Conservation (phyloP, 2,113 vertebrate species). For the Numenius arquata region DNA sequence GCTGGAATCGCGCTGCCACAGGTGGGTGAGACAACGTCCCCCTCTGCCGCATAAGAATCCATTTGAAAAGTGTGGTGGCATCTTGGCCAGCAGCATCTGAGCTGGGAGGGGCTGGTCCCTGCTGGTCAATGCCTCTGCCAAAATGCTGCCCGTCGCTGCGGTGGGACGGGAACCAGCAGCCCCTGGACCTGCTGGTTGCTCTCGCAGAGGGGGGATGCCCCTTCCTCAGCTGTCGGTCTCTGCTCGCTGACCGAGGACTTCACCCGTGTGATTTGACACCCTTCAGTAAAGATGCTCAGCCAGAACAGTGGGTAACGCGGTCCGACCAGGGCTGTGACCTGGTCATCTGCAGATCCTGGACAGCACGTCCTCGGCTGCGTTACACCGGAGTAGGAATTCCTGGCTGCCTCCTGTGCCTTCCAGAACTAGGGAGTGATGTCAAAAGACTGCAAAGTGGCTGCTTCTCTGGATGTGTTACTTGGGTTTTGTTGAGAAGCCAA, state of each 20-base stretch:
- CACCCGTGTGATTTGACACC: not conserved
- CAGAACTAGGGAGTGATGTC: not conserved
- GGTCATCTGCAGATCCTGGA: not conserved
- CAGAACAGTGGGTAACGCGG: too few species aligned
- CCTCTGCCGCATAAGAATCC: not conserved
- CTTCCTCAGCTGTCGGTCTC: not conserved
- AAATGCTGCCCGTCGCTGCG: not conserved
- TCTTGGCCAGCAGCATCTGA: not conserved
- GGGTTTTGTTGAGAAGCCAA: not conserved
- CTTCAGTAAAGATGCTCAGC: not conserved
- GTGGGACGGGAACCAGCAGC: not conserved
- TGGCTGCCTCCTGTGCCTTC: fast-evolving
- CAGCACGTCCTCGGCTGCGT: not conserved
- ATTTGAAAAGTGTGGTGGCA: fast-evolving
- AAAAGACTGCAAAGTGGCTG: not conserved
- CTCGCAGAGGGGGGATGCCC: not conserved
- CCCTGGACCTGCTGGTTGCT: not conserved
- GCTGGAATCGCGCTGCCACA: not conserved
- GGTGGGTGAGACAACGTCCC: fast-evolving
- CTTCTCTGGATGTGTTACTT: not conserved
- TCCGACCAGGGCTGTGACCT: not conserved
- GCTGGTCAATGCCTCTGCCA: not conserved
- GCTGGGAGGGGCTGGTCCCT: not conserved
- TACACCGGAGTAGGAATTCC: too few species aligned
- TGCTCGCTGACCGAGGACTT: not conserved